Base-by-base conservation (phyloP, 53 echinoderm and acorn worm genomes). In the Holothuria scabra region DNA sequence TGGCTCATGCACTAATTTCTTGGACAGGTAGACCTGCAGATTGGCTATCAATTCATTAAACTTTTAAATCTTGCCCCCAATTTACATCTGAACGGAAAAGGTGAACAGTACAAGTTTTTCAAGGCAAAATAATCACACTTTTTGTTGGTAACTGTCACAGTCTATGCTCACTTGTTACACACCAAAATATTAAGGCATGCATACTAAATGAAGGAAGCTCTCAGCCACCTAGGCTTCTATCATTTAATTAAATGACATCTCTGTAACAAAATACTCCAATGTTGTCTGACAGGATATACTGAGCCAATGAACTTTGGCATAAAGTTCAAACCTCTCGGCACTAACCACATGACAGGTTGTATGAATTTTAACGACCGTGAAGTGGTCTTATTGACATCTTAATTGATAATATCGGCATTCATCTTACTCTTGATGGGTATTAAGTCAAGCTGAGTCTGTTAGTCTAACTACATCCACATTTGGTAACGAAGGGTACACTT, bases 81-180 rank as follows among this genome's bases (percentile, higher is more conserved):
- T 84, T 84, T 84, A 80, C 89, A 84, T 89, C 85, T 85, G 79
- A 60, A 85, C 65, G 48, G 75, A 84, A 76, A 18, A 52, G 1
- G 18, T 41, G 10, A 6, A 6, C 48, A 10, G 18, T 52, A 16
- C 52, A 52, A 52, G 52, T 16, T 52, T 18, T 52, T 52, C 79
- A 89, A 89, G 59, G 60, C 59, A 75, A 65, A 89, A 67, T 66
- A 65, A 84, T 89, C 80, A 72, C 72, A 72, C 72, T 21, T 41
- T 48, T 72, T 13, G 25, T 46, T 24, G 18, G 46, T 35, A 34
- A 41, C 48, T 72, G 72, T 72, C 72, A 72, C 46, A 72, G 72
- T 44, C 46, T 48, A 44, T 72, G 18, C 25, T 12, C 26, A 46
- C 72, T 72, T 48, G 48, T 72, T 72, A 72, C 72, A 41, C 44